Base-by-base conservation (phyloP, 2,888 invertebrate species). In the Drosophila anomalipes region DNA sequence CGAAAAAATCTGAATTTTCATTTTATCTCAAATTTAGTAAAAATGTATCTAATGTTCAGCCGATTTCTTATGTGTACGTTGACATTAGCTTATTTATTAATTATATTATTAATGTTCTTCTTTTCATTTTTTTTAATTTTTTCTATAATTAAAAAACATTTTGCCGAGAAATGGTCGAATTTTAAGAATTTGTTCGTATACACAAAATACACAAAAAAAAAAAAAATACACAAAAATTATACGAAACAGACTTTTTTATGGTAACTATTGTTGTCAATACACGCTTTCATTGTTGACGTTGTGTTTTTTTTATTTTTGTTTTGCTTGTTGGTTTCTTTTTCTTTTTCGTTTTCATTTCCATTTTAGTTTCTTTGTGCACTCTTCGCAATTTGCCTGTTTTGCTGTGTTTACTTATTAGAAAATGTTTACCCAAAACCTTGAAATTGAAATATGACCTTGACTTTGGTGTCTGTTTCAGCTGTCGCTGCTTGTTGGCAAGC, bases 371-470 rank as follows among this genome's bases (percentile, higher is more conserved):
- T 58, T 66, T 67, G 67, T 56, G 61, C 63, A 68, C 57, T 67
- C 54, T 73, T 67, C 49, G 67, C 67, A 60, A 41, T 62, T 72
- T 69, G 62, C 65, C 35, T 39, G 57, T 49, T 54, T 56, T 62
- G 68, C 62, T 70, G 63, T 81, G 67, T 75, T 74, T 77, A 70
- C 67, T 67, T 74, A 76, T 68, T 66, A 62, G 75, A 70, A 84
- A 79, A 77, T 86, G 77, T 85, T 87, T 85, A 79, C 77, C 63
- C 62, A 76, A 82, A 87, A 85, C 85, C 85, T 85, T 85, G 87
- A 85, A 87, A 74, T 74, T 84, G 69, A 87, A 85, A 82, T 87
- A 79, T 85, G 87, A 85, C 85, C 85, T 85, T 87, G 85, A 82
- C 85, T 85, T 82, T 87, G 85, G 79, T 70, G 60, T 76, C 69